Base-by-base conservation (phyloP, 2,797 vertebrate genomes). In the Eutrigla gurnardus region DNA sequence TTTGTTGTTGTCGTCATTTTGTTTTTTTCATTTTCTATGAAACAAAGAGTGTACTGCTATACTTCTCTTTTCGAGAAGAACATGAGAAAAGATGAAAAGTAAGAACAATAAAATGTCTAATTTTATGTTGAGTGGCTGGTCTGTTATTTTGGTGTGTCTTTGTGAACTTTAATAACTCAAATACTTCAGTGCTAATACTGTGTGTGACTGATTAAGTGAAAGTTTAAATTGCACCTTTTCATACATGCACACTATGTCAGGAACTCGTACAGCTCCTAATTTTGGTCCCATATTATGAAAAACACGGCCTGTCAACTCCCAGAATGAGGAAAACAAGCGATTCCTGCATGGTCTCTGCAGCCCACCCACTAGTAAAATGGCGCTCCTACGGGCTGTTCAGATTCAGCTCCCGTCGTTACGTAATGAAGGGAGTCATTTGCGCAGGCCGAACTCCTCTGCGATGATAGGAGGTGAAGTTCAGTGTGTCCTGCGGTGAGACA, bases 11-110 rank as follows among this genome's bases (percentile, higher is more conserved):
- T 94, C 91, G 94, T 95, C 90, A 92, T 78, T 93, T 90, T 93
- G 93, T 89, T 93, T 93, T 93, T 92, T 93, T 85, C 70, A 82
- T 89, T 96, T 94, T 95, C 93, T 94, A 94, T 94, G 80, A 93
- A 91, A 92, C 89, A 70, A 82, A 88, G 81, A 93, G 92, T 96
- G 95, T 94, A 91, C 89, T 87, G 89, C 93, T 93, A 82, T 86
- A 75, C 87, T 93, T 81, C 86, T 92, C 91, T 95, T 96, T 96
- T 94, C 49, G 86, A 95, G 92, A 91, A 73, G 94, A 93, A 91
- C 84, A 78, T 93, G 65, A 70, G 55, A 90, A 91, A 83, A 80
- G 11, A 94, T 91, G 89, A 81, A 79, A 90, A 63, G 93, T 92
- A 76, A 73, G 43, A 84, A 65, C 91, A 95, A 93, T 81, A 85